Conservation (phyloP, 1,140 invertebrate genomes). For the Drosophila biarmipes region DNA sequence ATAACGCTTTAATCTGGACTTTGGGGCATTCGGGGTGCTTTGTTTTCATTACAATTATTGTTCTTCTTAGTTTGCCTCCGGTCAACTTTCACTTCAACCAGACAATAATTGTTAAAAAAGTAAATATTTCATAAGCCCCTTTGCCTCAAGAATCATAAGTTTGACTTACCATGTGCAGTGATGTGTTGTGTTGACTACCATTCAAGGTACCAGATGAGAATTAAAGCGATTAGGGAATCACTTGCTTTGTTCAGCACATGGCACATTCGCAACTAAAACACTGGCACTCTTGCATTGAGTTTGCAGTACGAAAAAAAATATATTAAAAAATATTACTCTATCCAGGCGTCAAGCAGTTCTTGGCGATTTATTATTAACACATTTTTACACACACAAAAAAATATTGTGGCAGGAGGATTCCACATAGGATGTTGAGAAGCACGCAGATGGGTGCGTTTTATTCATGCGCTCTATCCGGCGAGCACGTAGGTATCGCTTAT, state of each 20-base stretch:
- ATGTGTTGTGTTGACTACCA: background rate
- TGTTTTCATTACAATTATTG: background rate
- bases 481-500: conserved; percentile 69
- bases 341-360: background rate
- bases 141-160: background rate
- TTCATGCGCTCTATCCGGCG: conserved; percentile 41
- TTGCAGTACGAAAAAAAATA: background rate
- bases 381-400: conserved; percentile 5
- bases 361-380: background rate
- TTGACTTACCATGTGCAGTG: background rate
- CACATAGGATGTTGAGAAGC: conserved; percentile 11
- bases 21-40: too few species aligned
- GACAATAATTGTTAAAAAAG: too few species aligned
- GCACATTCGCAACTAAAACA: background rate
- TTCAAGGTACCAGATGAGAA: background rate
- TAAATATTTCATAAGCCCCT: background rate
- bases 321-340: background rate
- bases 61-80: too few species aligned
- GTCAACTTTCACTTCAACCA: too few species aligned
- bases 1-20: background rate
- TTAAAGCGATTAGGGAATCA: background rate
- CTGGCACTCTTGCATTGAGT: conserved; percentile 1
- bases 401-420: background rate
- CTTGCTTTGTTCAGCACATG: conserved; percentile 1
- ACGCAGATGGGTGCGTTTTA: conserved; percentile 1